Evolutionary conservation across 2,113 vertebrate genomes (phyloP), one percentile per base, ranked within the genome.

Genomic region (Vulpes vulpes): DNA sequence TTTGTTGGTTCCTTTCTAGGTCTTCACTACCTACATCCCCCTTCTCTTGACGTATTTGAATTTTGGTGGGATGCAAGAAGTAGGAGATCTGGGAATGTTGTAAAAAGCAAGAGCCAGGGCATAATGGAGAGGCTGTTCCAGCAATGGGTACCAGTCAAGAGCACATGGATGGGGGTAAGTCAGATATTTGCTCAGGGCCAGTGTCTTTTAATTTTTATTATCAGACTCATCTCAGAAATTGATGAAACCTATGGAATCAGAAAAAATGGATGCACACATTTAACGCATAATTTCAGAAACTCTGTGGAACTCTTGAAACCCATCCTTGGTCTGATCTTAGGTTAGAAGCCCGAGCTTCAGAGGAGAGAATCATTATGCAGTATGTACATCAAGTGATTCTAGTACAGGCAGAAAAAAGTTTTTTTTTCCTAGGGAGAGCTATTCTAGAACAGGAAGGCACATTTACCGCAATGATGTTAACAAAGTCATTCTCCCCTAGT

Each of bases 401-500:
- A 11, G 16, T 43, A 14, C 30, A 78, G 59, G 43, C 0, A 19
- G 62, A 78, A 11, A 85, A 27, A 6, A 20, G 14, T 3, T 51
- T 51, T 3, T 1, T 35, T 49, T 55, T 55, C n/a, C 86, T 81
- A n/a, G 55, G 60, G 51, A 78, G 10, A 64, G n/a, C 27, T 71
- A 3, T 43, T 84, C 53, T 14, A 17, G 6, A 51, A 23, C 0
- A 35, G 49, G 59, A 81, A 19, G 74, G 5, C 14, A 30, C 20
- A 96, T 98, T 98, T 97, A 99, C 99, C 8, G 99, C 99, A 16
- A 99, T 99, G 92, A 99, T 99, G 92, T 99, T 99, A 95, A 99
- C 99, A 97, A 99, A 99, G 98, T 99, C 99, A 1, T 99, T 99
- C 97, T 99, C 99, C n/a, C 99, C 99, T 93, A 99, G 97, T 0